These are phyloP conservation scores for Bombylius discolor DNA, from an alignment of 2,888 invertebrate species.

Conservation along the genomic window DNA sequence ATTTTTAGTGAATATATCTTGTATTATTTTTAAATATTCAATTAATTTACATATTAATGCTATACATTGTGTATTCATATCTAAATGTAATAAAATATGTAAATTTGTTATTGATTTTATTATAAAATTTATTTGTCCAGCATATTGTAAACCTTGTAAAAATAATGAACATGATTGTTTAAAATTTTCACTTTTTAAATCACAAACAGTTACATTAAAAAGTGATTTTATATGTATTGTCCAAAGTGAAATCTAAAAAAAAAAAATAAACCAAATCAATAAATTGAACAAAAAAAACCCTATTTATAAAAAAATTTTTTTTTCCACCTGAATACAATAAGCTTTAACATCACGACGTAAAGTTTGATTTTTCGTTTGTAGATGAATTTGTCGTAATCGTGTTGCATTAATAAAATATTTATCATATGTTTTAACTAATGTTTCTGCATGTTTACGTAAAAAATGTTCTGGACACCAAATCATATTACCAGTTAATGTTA, in stretches of 20 bases:
- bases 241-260: slow-evolving; percentile 43
- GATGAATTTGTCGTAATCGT: slow-evolving; percentile 42
- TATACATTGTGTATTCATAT: slow-evolving; percentile 64
- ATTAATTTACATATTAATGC: slow-evolving; percentile 65
- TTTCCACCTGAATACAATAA: slow-evolving; percentile 18
- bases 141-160: slow-evolving; percentile 49
- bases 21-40: slow-evolving; percentile 67
- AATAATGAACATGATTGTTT: slow-evolving; percentile 32
- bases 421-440: slow-evolving; percentile 39
- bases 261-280: background rate
- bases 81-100: slow-evolving; percentile 55
- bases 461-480: slow-evolving; percentile 81
- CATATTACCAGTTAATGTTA: slow-evolving; percentile 65
- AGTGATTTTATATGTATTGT: slow-evolving; percentile 46
- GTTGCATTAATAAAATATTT: slow-evolving; percentile 31
- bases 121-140: slow-evolving; percentile 48
- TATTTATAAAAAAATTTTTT: background rate
- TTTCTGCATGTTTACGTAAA: slow-evolving; percentile 48
- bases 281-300: too few relatives aligned
- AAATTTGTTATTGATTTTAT: slow-evolving; percentile 50
- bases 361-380: slow-evolving; percentile 44
- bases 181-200: slow-evolving; percentile 42
- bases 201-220: slow-evolving; percentile 36
- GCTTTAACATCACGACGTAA: slow-evolving; percentile 49
- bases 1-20: slow-evolving; percentile 55